Percentiles rank a stretch among this genome's conserved stretches.
Conservation (phyloP, 2,888 invertebrate genomes). For the Crioceris asparagi region DNA sequence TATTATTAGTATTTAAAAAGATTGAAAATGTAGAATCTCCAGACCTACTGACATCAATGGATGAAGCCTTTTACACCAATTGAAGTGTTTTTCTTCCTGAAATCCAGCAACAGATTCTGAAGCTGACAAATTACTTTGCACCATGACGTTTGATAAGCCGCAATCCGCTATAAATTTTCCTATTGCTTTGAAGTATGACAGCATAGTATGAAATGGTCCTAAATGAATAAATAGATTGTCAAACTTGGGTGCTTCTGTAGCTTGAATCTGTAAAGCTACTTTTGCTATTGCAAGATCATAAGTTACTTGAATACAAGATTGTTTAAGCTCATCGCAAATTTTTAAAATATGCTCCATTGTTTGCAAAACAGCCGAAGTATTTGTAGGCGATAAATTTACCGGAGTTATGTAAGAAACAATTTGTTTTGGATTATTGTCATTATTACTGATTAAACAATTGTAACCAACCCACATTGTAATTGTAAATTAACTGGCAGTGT, state of each 20-base stretch:
- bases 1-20: conserved; percentile 12
- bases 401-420: conserved; percentile 23
- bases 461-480: conserved; percentile 5
- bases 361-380: conserved; percentile 17
- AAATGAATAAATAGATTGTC: conserved; percentile 30
- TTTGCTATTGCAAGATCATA: conserved; percentile 25
- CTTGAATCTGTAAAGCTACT: conserved; percentile 20
- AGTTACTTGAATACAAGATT: conserved; percentile 15
- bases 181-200: conserved; percentile 27
- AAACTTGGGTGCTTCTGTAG: conserved; percentile 13
- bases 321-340: conserved; percentile 15
- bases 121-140: conserved; percentile 19
- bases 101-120: conserved; percentile 19
- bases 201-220: conserved; percentile 29
- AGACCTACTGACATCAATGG: conserved; percentile 18
- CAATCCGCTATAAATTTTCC: conserved; percentile 24
- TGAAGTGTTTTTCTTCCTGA: conserved; percentile 21
- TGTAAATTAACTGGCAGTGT: conserved; percentile 8
- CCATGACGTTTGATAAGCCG: conserved; percentile 10
- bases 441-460: conserved; percentile 3
- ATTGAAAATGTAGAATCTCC: conserved; percentile 20
- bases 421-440: conserved; percentile 18
- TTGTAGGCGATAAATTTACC: conserved; percentile 26
- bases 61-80: conserved; percentile 20
- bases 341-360: conserved; percentile 18